phyloP scores from a whole-genome alignment of 2,113 vertebrate genomes.

The Peromyscus polionotus region DNA sequence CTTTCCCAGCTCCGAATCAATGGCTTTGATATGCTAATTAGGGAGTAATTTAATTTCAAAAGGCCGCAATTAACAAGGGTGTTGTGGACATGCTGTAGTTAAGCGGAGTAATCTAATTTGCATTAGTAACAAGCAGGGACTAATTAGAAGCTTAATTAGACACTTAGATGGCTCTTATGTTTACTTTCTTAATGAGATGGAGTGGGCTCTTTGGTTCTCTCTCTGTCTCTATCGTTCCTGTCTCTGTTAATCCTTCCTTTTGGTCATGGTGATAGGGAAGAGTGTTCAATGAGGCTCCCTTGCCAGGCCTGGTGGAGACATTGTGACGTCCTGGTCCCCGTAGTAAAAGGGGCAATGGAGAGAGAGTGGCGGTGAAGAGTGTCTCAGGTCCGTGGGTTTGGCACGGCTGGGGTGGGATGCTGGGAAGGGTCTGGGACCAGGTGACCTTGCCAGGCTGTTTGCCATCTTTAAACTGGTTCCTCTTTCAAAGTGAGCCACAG shows the following conservation, averaged over 20 bases:
- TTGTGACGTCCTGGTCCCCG: neutral
- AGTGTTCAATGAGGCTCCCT: constrained; percentile 39
- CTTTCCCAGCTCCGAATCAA: constrained; percentile 97
- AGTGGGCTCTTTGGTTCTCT: constrained; percentile 85
- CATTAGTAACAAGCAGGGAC: constrained; percentile 99
- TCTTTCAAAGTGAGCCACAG: neutral
- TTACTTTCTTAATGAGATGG: constrained; percentile 99
- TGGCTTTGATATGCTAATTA: constrained; percentile 99
- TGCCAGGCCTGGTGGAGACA: constrained; percentile 14
- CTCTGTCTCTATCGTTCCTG: neutral
- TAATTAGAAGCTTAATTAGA: constrained; percentile 99
- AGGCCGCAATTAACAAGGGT: constrained; percentile 99
- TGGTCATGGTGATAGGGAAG: constrained; percentile 79
- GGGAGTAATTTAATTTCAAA: constrained; percentile 99
- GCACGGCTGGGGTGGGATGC: no score
- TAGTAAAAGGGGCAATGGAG: neutral
- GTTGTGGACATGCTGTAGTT: constrained; percentile 99
- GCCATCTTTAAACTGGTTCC: neutral
- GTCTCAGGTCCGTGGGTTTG: neutral
- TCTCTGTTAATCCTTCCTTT: constrained; percentile 84
- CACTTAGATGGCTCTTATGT: constrained; percentile 99
- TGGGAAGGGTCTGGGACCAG: neutral
- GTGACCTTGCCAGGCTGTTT: constrained; percentile 11
- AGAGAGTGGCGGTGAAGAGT: neutral
- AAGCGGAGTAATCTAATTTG: constrained; percentile 99